phyloP scores from a whole-genome alignment of 2,797 vertebrate species.

The Danio choprae region DNA sequence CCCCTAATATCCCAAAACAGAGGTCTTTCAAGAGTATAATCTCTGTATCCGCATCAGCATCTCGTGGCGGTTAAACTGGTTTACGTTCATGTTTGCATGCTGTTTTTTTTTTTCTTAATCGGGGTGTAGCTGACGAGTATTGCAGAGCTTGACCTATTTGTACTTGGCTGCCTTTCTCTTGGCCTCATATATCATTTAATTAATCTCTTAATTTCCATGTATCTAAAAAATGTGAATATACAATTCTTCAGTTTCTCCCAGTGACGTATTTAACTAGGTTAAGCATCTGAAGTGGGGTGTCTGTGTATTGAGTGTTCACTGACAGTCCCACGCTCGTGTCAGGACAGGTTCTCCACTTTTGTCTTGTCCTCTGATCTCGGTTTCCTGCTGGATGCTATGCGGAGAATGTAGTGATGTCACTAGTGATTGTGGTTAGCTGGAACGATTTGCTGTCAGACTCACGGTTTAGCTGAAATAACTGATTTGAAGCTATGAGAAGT shows the following conservation, averaged over 20 bases:
- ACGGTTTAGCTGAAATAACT: not conserved
- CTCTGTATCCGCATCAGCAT: not conserved
- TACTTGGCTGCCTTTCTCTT: slow-evolving; percentile 13
- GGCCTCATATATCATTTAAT: slow-evolving; percentile 22
- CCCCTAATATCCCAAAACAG: not conserved
- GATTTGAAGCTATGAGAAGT: not conserved
- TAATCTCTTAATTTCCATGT: not conserved
- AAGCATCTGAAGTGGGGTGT: not conserved
- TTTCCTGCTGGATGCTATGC: slow-evolving; percentile 51
- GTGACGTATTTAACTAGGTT: slow-evolving; percentile 17
- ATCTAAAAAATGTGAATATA: not conserved
- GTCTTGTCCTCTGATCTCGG: slow-evolving; percentile 30
- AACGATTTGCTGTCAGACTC: slow-evolving; percentile 1
- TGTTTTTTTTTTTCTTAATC: not conserved
- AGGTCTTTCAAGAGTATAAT: not conserved
- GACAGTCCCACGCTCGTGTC: slow-evolving; percentile 35
- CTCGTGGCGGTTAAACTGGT: slow-evolving; percentile 32
- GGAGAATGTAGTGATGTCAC: slow-evolving; percentile 59
- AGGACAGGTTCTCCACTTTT: slow-evolving; percentile 35
- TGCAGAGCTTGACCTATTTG: slow-evolving; percentile 24
- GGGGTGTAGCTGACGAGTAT: slow-evolving; percentile 14
- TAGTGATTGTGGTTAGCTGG: not conserved
- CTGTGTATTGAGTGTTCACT: slow-evolving; percentile 26
- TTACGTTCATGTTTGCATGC: slow-evolving; percentile 28
- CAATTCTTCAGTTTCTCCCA: not conserved